A percentile compares a stretch with the other conserved stretches of the same genome.
phyloP scores from a whole-genome alignment of 2,113 vertebrate species.

The Osmerus mordax region DNA sequence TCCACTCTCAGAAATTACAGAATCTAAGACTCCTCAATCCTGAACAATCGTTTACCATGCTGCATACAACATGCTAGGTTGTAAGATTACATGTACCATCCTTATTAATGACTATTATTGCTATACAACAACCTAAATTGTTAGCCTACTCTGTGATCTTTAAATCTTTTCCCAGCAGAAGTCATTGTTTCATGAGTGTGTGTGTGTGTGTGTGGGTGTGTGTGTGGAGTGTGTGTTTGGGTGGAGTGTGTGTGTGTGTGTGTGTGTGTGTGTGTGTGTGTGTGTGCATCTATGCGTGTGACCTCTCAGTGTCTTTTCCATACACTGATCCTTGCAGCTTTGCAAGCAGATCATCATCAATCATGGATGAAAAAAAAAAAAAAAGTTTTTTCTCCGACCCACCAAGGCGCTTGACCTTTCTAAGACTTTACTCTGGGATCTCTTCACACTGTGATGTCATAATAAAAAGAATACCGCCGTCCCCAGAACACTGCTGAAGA shows the following conservation, averaged over 20 bases:
- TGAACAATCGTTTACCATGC: too few relatives aligned
- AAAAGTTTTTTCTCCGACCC: constrained; percentile 22
- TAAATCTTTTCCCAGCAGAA: constrained; percentile 4
- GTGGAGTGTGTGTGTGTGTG: neutral
- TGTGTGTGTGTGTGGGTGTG: neutral
- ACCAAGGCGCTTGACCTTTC: constrained; percentile 59
- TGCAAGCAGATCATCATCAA: constrained; percentile 55
- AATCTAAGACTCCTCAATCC: too few relatives aligned
- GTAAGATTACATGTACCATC: too few relatives aligned
- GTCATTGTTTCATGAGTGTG: neutral
- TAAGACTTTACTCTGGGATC: constrained; percentile 44
- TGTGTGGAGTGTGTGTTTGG: neutral
- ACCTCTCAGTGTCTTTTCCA: constrained; percentile 47
- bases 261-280: neutral
- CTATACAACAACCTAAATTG: neutral
- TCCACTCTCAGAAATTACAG: too few relatives aligned
- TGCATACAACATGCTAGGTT: too few relatives aligned
- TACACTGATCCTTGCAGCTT: constrained; percentile 36
- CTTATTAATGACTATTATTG: too few relatives aligned
- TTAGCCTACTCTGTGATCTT: neutral
- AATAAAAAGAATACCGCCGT: constrained; percentile 56
- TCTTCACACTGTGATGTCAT: constrained; percentile 59
- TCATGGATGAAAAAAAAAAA: constrained; percentile 51
- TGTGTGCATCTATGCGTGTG: constrained; percentile 5
- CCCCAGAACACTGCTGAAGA: constrained; percentile 8